Base-by-base conservation (phyloP, 2,888 invertebrate species). In the Nephrotoma appendiculata region DNA sequence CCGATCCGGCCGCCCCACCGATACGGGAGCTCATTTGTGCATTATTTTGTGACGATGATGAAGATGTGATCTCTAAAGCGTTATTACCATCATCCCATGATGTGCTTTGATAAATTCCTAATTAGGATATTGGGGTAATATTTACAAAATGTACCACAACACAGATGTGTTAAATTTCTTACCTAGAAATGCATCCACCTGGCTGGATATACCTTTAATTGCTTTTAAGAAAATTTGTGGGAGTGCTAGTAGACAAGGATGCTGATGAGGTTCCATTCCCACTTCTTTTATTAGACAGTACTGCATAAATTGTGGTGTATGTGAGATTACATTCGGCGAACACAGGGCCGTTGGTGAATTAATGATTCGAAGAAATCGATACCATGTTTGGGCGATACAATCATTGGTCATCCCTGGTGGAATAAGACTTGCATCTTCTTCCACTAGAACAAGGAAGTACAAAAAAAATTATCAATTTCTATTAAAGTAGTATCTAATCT, bases 171-270 rank as follows among this genome's bases (percentile, higher is more conserved):
- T 48, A 48, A 48, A 12, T 48, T 42, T 42, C 93, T 92, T 93
- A 97, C 98, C 98, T 88, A 99, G 93, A 92, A 98, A 99, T 1
- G 98, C 98, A 92, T 99, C 98, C 12, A 98, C 98, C 90, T 98
- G 96, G 44, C 96, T 96, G 0, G 98, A 97, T 87, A 99, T 94
- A 57, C 98, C 98, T 91, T 96, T 96, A 93, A 99, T 97, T 7
- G 98, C 98, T 90, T 96, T 97, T 89, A 96, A 94, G 93, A 99
- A 99, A 90, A 98, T 98, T 88, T 95, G 93, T 0, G 98, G 98
- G 89, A 99, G 92, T 12, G 95, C 93, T 88, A 95, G 94, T 31
- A 98, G 92, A 90, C 97, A 97, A 0, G 97, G 96, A 92, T 98
- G 98, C 89, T 97, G 97, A 90, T 96, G 96, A 0, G 98, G 98